These are phyloP conservation scores for Copidosoma floridanum DNA, from an alignment of 1,140 invertebrate genomes.

Conservation along the genomic window DNA sequence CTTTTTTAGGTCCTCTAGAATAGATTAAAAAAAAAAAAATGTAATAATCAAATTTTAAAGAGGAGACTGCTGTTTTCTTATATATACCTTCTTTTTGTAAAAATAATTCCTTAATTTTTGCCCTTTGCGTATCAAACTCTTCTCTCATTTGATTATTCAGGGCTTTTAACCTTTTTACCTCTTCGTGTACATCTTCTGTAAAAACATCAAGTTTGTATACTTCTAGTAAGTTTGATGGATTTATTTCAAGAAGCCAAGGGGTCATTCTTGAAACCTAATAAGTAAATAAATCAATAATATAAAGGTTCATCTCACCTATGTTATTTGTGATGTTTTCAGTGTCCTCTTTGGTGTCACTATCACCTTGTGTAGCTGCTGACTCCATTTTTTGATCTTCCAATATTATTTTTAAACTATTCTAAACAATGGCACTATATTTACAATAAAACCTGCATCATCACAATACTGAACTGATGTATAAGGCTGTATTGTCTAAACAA, in stretches of 20 bases:
- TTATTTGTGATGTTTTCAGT: neutral
- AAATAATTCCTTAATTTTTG: constrained; percentile 88
- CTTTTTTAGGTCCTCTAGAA: constrained; percentile 64
- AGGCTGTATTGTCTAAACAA: too few relatives aligned
- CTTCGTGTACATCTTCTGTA: constrained; percentile 43
- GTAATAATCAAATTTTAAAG: neutral
- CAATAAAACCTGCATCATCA: too few relatives aligned
- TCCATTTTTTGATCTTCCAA: constrained; percentile 12
- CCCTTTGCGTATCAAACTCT: constrained; percentile 85
- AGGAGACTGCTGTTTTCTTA: neutral
- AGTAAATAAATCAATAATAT: neutral
- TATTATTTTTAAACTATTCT: too few relatives aligned
- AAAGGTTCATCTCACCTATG: constrained; percentile 9
- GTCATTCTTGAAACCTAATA: too few relatives aligned
- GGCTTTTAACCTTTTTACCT: constrained; percentile 55
- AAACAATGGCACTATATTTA: constrained; percentile 4
- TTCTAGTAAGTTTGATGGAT: too few relatives aligned
- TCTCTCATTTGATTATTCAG: constrained; percentile 71
- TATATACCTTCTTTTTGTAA: constrained; percentile 85
- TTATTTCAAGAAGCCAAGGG: neutral
- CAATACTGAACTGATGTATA: too few relatives aligned
- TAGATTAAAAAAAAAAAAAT: too few relatives aligned
- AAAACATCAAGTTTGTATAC: constrained; percentile 5
- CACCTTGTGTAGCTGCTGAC: neutral
- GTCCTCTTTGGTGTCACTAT: constrained; percentile 20